These are phyloP conservation scores for Monomorium pharaonis DNA, from an alignment of 1,140 invertebrate species.

Conservation along the genomic window DNA sequence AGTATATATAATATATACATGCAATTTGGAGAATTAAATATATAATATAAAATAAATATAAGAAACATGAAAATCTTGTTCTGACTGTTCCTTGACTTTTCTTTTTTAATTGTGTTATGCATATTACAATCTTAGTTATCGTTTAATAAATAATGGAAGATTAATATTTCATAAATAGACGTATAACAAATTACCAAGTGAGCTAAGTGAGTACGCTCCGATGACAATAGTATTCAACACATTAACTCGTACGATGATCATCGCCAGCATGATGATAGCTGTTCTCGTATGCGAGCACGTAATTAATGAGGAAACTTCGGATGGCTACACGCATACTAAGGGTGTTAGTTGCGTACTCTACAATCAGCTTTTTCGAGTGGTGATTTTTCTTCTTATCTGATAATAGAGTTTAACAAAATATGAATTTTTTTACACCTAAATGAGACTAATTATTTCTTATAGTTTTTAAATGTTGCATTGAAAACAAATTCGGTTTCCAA, in stretches of 20 bases:
- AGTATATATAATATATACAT: no score
- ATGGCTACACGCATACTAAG: conserved; percentile 89
- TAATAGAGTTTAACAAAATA: no score
- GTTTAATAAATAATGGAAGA: conserved; percentile 18
- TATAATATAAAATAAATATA: no score
- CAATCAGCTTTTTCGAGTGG: conserved; percentile 89
- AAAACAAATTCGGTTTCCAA: no score
- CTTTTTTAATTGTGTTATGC: no score
- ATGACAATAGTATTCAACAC: conserved; percentile 88
- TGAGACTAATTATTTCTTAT: no score
- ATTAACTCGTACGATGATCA: conserved; percentile 87
- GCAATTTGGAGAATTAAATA: no score
- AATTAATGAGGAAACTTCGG: conserved; percentile 87
- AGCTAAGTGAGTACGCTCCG: conserved; percentile 86
- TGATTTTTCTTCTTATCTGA: conserved; percentile 71
- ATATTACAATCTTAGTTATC: no score
- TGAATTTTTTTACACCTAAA: no score
- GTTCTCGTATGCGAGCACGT: conserved; percentile 87
- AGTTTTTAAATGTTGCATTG: no score
- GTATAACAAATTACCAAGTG: conserved; percentile 87
- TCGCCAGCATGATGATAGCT: conserved; percentile 87
- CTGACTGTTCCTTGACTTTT: no score
- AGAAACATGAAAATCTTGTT: no score
- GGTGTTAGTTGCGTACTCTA: conserved; percentile 88
- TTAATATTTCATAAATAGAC: conserved; percentile 83